Base-by-base conservation (phyloP, 2,797 vertebrate genomes). In the Balearica regulorum region DNA sequence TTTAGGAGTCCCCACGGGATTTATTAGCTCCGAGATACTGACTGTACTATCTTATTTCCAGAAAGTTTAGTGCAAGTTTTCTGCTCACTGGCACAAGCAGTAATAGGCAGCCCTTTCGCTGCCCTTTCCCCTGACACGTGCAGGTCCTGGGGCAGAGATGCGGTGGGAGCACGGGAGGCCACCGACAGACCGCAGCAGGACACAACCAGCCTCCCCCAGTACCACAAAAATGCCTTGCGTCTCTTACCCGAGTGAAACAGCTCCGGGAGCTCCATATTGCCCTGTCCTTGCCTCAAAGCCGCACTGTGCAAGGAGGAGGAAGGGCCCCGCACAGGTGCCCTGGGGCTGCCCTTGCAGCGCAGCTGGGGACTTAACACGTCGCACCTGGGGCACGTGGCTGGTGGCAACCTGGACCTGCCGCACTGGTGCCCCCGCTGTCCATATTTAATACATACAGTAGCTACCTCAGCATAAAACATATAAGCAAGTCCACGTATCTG, bases 221-320 rank as follows among this genome's bases (percentile, higher is more conserved):
- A 19, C 68, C 49, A 10, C 5, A 0, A 41, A 17, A 9, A 15
- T 0, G 2, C 37, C 35, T 6, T 39, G 6, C 1, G 0, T 9
- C 9, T 39, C 95, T 90, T 93, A 94, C 92, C 95, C 94, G 80
- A 65, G 7, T 2, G 0, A 51, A 58, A 39, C 0, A 0, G 11
- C 41, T 69, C 41, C 15, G 0, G 21, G 9, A 86, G 12, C 61
- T 65, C 49, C 61, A 11, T 0, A 0, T 15, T 1, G 1, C 22
- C 9, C 21, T 2, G 0, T 19, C 31, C 43, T 46, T 22, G 0
- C 18, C 21, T 31, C 25, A 4, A 15, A n/a, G 53, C 49, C 8
- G 1, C 5, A 1, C 48, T 9, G 31, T 9, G 35, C 20, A 28
- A n/a, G 37, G 61, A 41, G 26, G 14, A 31, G 37, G 48, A 35